Evolutionary conservation across 2,113 vertebrate species (phyloP).

Genomic region (Glareola pratincola): DNA sequence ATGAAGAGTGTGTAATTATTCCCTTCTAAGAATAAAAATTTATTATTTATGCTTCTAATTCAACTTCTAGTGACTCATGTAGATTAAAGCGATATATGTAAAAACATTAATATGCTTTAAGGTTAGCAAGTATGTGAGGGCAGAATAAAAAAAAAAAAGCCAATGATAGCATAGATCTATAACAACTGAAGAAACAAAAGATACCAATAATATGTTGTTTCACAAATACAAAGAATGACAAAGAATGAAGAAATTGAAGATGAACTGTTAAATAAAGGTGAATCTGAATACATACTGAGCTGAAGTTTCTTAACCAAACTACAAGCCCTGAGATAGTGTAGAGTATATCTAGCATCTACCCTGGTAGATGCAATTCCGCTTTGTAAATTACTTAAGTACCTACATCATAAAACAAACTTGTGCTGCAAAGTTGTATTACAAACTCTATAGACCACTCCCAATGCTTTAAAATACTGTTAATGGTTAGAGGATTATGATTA

Average conservation of each 20-base stretch:
- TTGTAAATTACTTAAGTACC: neutral
- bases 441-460: neutral
- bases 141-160: neutral
- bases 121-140: neutral
- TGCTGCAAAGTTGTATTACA: neutral
- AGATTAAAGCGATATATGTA: neutral
- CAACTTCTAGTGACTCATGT: neutral
- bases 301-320: neutral
- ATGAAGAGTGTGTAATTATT: neutral
- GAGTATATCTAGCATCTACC: neutral
- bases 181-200: neutral
- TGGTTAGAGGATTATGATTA: neutral
- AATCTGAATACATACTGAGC: neutral
- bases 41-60: neutral
- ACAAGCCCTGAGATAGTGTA: neutral
- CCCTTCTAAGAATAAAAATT: neutral
- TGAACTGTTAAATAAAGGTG: neutral
- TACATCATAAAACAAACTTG: neutral
- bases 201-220: neutral
- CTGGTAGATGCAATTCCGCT: neutral
- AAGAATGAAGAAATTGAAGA: neutral
- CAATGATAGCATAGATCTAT: neutral
- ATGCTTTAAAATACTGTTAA: neutral
- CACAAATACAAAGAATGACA: neutral
- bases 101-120: neutral